A percentile compares a stretch with the other conserved stretches of the same genome.
Conservation (phyloP, 2,113 vertebrate species). For the Raja brachyura region DNA sequence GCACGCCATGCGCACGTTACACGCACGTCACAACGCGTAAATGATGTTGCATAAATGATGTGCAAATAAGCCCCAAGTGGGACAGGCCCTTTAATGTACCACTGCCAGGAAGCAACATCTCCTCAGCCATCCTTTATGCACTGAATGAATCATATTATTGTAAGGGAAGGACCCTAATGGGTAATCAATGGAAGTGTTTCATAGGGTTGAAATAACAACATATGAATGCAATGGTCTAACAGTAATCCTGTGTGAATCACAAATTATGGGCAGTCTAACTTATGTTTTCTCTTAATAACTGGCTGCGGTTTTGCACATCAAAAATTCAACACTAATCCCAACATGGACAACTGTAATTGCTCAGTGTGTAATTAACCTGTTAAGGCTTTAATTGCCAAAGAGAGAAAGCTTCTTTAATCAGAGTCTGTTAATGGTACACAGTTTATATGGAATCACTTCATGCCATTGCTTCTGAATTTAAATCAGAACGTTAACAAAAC, state of each 20-base stretch:
- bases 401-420: slow-evolving; percentile 20
- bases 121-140: neutral
- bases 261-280: neutral
- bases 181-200: neutral
- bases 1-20: too few species aligned
- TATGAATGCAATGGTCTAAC: neutral
- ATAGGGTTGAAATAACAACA: neutral
- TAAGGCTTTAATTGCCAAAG: neutral
- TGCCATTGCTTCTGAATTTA: neutral
- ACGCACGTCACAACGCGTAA: too few species aligned
- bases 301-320: neutral
- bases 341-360: neutral
- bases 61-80: too few species aligned
- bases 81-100: neutral
- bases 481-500: neutral
- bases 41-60: too few species aligned
- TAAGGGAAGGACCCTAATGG: neutral
- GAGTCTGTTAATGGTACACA: neutral
- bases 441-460: neutral
- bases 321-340: neutral
- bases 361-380: neutral
- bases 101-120: neutral
- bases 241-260: neutral
- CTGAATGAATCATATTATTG: neutral
- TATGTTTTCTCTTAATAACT: neutral